Evolutionary conservation across 2,113 vertebrate species (phyloP).

Genomic region (Halichoeres trimaculatus): DNA sequence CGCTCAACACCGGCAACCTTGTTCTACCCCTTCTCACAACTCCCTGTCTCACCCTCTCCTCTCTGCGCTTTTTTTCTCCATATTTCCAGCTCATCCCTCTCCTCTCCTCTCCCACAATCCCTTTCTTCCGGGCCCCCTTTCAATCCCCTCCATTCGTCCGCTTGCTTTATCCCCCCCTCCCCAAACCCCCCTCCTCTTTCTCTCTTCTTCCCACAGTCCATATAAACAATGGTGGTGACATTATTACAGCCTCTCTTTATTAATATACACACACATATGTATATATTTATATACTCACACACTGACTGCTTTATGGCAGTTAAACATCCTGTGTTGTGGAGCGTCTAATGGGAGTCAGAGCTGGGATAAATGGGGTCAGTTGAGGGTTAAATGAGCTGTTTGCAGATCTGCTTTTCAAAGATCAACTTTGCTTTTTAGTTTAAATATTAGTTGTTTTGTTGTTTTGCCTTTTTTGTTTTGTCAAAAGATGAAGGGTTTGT

Average conservation of each 20-base stretch:
- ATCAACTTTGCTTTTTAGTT: too few relatives aligned
- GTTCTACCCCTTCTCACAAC: conserved; percentile 30
- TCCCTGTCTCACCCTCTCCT: conserved; percentile 17
- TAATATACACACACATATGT: neutral
- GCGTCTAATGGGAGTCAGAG: neutral
- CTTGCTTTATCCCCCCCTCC: conserved; percentile 53
- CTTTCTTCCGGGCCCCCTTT: conserved; percentile 58
- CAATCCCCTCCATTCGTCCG: conserved; percentile 50
- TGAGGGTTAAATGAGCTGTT: neutral
- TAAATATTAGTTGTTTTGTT: too few relatives aligned
- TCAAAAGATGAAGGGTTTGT: neutral
- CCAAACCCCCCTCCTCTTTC: conserved; percentile 34
- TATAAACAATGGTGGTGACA: conserved; percentile 45
- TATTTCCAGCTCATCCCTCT: conserved; percentile 56
- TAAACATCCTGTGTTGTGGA: conserved; percentile 3
- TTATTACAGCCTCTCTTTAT: conserved; percentile 6
- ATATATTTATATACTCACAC: neutral
- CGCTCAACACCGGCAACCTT: conserved; percentile 55
- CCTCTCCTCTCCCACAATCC: conserved; percentile 47
- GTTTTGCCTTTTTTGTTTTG: too few relatives aligned
- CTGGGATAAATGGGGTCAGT: conserved; percentile 20
- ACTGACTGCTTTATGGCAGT: conserved; percentile 9
- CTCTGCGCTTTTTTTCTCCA: conserved; percentile 4
- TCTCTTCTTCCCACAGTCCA: conserved; percentile 71
- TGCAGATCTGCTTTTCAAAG: neutral